Evolutionary conservation across 2,113 vertebrate genomes (phyloP).

Genomic region (Nibea coibor): DNA sequence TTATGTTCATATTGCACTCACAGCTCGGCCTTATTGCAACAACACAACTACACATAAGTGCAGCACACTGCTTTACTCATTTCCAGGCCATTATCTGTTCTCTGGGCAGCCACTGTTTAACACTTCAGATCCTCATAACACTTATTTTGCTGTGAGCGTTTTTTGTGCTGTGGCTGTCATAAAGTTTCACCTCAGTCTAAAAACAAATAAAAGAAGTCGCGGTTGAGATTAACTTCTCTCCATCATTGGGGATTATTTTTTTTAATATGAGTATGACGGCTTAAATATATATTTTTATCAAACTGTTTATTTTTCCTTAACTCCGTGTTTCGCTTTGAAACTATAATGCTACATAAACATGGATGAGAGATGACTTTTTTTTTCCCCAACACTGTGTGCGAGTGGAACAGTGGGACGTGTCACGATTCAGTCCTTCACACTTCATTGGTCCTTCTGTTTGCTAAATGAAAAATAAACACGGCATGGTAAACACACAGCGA

Average conservation of each 20-base stretch:
- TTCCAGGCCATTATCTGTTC: constrained; percentile 28
- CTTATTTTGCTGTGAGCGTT: constrained; percentile 19
- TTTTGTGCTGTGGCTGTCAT: constrained; percentile 21
- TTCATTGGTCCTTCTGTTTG: constrained; percentile 31
- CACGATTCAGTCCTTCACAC: constrained; percentile 54
- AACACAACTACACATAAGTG: neutral
- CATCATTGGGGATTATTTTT: neutral
- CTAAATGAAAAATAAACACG: constrained; percentile 56
- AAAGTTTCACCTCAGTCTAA: neutral
- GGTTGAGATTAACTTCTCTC: neutral
- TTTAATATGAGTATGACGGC: neutral
- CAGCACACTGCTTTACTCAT: constrained; percentile 23
- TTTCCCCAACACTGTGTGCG: neutral
- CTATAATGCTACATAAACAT: constrained; percentile 5
- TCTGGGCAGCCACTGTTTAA: neutral
- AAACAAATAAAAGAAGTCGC: neutral
- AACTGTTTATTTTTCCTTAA: neutral
- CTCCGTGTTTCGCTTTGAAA: neutral
- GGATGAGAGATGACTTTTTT: neutral
- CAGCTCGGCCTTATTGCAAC: neutral
- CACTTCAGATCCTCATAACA: neutral
- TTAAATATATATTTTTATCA: neutral
- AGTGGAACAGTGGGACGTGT: constrained; percentile 6
- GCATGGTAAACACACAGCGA: constrained; percentile 31
- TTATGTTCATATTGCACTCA: neutral